These are phyloP conservation scores for Cettia cetti DNA, from an alignment of 2,113 vertebrate species.

Conservation along the genomic window DNA sequence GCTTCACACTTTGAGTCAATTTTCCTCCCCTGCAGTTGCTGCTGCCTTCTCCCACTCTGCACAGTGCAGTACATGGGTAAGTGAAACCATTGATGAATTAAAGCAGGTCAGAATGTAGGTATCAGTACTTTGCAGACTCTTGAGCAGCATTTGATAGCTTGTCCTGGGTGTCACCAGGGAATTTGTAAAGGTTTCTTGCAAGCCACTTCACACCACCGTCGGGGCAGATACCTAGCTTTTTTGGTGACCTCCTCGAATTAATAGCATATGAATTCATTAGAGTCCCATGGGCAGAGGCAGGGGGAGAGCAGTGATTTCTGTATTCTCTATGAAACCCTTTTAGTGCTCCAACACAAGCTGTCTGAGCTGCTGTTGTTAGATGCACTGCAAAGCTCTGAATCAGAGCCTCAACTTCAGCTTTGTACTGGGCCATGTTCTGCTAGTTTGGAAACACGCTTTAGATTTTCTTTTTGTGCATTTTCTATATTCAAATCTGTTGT, in stretches of 20 bases:
- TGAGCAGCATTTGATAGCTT: not conserved
- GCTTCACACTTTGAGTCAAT: not conserved
- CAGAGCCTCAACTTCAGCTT: not conserved
- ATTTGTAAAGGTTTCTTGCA: not conserved
- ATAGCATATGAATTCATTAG: not conserved
- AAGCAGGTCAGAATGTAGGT: not conserved
- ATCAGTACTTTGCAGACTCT: not conserved
- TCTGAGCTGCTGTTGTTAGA: not conserved
- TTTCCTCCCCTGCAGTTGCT: not conserved
- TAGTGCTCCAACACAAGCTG: not conserved
- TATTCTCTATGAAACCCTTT: not conserved
- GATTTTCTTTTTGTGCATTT: not conserved
- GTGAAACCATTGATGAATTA: not conserved
- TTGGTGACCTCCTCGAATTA: not conserved
- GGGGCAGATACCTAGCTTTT: not conserved
- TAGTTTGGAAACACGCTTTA: not conserved
- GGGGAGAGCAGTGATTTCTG: not conserved
- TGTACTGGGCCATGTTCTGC: not conserved
- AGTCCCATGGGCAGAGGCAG: rapidly evolving
- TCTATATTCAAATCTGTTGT: not conserved
- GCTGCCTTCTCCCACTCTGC: not conserved
- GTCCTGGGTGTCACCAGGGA: not conserved
- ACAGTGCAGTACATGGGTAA: not conserved
- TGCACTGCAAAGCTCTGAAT: not conserved
- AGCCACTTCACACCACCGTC: not conserved